These are phyloP conservation scores for Sialis lutaria DNA, from an alignment of 2,888 invertebrate species.

Conservation along the genomic window DNA sequence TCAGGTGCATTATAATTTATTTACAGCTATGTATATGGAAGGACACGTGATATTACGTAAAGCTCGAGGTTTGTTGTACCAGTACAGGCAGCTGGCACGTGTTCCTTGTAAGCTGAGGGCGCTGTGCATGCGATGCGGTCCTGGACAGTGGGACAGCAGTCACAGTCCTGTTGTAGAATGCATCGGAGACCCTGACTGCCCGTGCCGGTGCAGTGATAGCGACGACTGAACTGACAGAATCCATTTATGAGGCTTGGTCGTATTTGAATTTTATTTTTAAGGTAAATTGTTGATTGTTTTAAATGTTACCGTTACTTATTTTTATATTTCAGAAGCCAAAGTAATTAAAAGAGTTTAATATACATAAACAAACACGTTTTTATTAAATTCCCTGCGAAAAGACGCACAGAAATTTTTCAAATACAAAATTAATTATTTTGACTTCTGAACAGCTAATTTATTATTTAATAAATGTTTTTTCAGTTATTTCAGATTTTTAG, in stretches of 20 bases:
- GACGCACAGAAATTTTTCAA: too few species aligned
- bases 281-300: too few species aligned
- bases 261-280: too few species aligned
- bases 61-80: constrained; percentile 78
- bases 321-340: too few species aligned
- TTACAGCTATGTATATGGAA: constrained; percentile 89
- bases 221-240: not conserved
- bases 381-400: too few species aligned
- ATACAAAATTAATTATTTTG: too few species aligned
- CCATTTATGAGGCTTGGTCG: not conserved
- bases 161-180: constrained; percentile 80
- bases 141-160: constrained; percentile 89
- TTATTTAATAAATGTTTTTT: too few species aligned
- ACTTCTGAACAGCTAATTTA: too few species aligned
- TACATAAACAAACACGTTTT: too few species aligned
- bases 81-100: constrained; percentile 71
- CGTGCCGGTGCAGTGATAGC: constrained; percentile 1
- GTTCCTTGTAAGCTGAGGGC: constrained; percentile 82
- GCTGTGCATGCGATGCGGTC: constrained; percentile 75
- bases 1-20: constrained; percentile 8
- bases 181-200: constrained; percentile 34
- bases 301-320: too few species aligned
- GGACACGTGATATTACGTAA: constrained; percentile 78
- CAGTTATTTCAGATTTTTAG: too few species aligned
- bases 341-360: too few species aligned